A percentile compares a stretch with the other conserved stretches of the same genome.
Conservation (phyloP, 2,888 invertebrate species). For the Sinohyriopsis cumingii region DNA sequence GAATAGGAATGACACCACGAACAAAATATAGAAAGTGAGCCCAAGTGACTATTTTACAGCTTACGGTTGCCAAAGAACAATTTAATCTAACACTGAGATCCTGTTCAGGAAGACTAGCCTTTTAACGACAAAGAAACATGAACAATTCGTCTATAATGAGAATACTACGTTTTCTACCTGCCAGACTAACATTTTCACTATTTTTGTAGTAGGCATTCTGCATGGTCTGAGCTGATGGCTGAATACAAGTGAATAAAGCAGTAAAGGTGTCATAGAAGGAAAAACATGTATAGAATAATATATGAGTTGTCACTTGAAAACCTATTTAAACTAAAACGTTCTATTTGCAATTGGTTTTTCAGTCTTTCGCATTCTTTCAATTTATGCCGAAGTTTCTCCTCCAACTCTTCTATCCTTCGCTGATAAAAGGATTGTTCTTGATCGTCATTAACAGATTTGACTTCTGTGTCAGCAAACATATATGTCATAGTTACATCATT, state of each 20-base stretch:
- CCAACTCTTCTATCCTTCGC: background rate
- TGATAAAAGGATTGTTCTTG: too few relatives aligned
- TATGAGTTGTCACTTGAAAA: too few relatives aligned
- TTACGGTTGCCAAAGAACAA: constrained; percentile 19
- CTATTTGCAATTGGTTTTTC: too few relatives aligned
- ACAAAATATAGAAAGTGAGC: constrained; percentile 22
- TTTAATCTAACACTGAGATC: constrained; percentile 24
- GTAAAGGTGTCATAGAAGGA: constrained; percentile 9
- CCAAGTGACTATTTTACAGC: constrained; percentile 24
- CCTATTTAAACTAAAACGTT: too few relatives aligned
- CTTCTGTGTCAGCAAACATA: too few relatives aligned
- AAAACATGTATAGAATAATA: too few relatives aligned
- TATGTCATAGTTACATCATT: too few relatives aligned
- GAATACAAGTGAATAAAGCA: constrained; percentile 7
- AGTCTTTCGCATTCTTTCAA: constrained; percentile 6
- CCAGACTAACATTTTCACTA: constrained; percentile 7
- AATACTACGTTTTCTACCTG: constrained; percentile 16
- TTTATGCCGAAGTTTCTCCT: background rate
- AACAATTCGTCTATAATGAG: constrained; percentile 24
- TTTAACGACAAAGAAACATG: constrained; percentile 21
- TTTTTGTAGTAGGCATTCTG: constrained; percentile 18
- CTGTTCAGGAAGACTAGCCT: constrained; percentile 13
- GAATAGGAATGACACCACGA: constrained; percentile 17
- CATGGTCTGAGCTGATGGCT: constrained; percentile 18
- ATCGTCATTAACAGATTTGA: too few relatives aligned